Percentiles rank a stretch among this genome's conserved stretches.
phyloP scores from a whole-genome alignment of 2,113 vertebrate species.

The Syrrhaptes paradoxus region DNA sequence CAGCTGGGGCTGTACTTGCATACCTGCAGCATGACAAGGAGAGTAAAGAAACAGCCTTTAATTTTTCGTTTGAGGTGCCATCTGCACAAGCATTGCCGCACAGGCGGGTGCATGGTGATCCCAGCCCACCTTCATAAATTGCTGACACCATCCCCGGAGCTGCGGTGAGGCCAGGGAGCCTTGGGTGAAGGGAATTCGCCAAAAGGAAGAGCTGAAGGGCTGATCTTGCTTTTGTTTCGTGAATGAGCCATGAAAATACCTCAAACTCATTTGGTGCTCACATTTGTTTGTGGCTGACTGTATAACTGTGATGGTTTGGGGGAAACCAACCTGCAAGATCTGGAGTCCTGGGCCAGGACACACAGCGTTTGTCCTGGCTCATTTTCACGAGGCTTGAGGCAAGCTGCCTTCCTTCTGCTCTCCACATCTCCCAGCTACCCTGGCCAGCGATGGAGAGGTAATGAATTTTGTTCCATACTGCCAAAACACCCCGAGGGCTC shows the following conservation, averaged over 20 bases:
- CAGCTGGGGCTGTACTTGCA: neutral
- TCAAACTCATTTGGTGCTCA: neutral
- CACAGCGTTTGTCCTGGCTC: neutral
- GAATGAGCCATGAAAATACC: neutral
- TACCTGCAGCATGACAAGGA: rapidly evolving
- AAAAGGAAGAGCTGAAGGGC: neutral
- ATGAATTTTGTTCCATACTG: neutral
- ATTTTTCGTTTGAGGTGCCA: neutral
- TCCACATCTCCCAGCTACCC: neutral
- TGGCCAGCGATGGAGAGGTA: neutral
- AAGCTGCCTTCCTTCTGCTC: neutral
- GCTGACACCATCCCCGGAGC: neutral
- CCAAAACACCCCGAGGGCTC: neutral
- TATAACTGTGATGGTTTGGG: neutral
- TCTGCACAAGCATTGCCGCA: neutral
- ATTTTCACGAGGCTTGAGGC: neutral
- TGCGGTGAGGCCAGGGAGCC: rapidly evolving
- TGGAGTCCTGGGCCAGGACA: neutral
- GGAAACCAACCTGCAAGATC: neutral
- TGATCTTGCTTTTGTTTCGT: neutral
- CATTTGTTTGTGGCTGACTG: neutral
- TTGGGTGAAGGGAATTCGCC: neutral
- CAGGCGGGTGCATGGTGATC: rapidly evolving
- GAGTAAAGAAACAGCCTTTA: neutral
- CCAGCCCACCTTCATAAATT: neutral